Base-by-base conservation (phyloP, 2,113 vertebrate species). In the Perccottus glenii region DNA sequence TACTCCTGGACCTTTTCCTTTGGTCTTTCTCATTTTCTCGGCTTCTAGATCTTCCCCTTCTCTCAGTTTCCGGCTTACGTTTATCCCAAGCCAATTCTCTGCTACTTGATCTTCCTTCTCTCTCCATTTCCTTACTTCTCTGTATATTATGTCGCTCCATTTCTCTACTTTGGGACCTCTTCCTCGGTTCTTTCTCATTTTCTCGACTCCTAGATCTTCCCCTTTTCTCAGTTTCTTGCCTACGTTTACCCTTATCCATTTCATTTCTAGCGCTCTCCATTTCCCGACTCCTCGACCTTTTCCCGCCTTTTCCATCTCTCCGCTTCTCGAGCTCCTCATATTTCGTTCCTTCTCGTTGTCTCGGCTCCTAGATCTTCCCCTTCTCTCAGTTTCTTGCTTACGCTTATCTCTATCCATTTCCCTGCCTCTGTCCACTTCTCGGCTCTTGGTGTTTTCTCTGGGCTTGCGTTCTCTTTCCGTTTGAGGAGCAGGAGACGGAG, bases 401-500 rank as follows among this genome's bases (percentile, higher is more conserved):
- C 58, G 14, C 44, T 55, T 73, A 44, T 68, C 59, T 32, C 12
- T 2, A 3, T 70, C 67, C 7, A 42, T 66, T 76, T 6, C 27
- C 47, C n/a, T 60, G 14, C 46, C 55, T 9, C 4, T 73, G 0
- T 73, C 58, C 6, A 9, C 6, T 0, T 78, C 80, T 33, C 1
- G 5, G 12, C 68, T 19, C 15, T 40, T 38, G 55, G 38, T 3
- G 14, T 5, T n/a, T n/a, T 57, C 9, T 11, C 55, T 57, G 19
- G 19, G 19, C 19, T 27, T 27, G 19, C 38, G 49, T 51, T 62
- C 67, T 27, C 60, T 11, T 11, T 50, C 62, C 12, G 4, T 11
- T 40, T 63, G 78, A 14, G 76, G 66, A 1, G 32, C 49, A 0
- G 88, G 84, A 52, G 86, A 86, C 0, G 83, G 82, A 1, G 89